Evolutionary conservation across 1,140 invertebrate species (phyloP).

Genomic region (Phortica variegata): DNA sequence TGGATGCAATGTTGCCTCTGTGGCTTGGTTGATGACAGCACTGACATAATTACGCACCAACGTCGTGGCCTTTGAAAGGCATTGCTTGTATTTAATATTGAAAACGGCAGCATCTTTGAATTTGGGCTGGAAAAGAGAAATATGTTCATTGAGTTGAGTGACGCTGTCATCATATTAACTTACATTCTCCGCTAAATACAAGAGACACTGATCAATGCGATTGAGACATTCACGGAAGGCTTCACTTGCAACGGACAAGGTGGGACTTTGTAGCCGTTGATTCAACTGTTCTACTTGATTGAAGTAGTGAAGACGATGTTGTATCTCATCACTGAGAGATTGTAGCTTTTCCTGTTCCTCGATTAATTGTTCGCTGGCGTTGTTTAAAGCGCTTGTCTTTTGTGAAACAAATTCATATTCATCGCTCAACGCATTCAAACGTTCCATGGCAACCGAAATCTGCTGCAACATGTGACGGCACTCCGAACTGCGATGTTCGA

Average conservation of each 20-base stretch:
- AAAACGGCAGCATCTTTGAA: slow-evolving; percentile 75
- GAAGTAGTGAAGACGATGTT: slow-evolving; percentile 80
- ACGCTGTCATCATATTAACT: slow-evolving; percentile 48
- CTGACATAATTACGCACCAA: slow-evolving; percentile 76
- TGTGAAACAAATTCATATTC: slow-evolving; percentile 83
- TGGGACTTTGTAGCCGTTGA: slow-evolving; percentile 76
- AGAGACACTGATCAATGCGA: slow-evolving; percentile 84
- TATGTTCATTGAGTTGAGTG: background rate
- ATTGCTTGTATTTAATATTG: slow-evolving; percentile 75
- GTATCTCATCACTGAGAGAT: slow-evolving; percentile 75
- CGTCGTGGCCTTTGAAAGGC: slow-evolving; percentile 75
- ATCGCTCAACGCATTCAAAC: slow-evolving; percentile 70
- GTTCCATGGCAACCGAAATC: slow-evolving; percentile 71
- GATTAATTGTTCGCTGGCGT: slow-evolving; percentile 85
- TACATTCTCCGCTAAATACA: slow-evolving; percentile 81
- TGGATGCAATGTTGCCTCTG: slow-evolving; percentile 68
- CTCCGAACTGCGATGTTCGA: slow-evolving; percentile 68
- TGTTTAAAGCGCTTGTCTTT: slow-evolving; percentile 87
- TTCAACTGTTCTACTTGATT: slow-evolving; percentile 79
- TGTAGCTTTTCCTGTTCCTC: slow-evolving; percentile 83
- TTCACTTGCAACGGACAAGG: slow-evolving; percentile 79
- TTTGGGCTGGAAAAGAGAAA: slow-evolving; percentile 58
- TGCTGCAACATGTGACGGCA: slow-evolving; percentile 70
- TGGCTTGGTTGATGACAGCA: slow-evolving; percentile 73
- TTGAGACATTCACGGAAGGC: slow-evolving; percentile 78